phyloP scores from a whole-genome alignment of 2,888 invertebrate species.

The Junonia oenone region DNA sequence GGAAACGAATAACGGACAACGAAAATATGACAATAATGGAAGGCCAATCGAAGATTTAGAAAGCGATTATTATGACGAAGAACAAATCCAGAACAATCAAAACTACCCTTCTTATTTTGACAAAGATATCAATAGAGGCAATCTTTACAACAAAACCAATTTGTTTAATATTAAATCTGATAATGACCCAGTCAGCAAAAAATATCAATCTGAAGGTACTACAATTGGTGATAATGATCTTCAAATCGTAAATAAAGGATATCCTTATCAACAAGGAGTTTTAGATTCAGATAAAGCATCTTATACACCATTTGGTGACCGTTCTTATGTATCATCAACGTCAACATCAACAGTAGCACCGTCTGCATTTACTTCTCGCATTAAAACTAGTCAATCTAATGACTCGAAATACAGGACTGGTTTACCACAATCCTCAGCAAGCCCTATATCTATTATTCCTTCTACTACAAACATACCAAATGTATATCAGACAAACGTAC shows the following conservation, averaged over 20 bases:
- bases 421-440: neutral
- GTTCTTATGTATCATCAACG: neutral
- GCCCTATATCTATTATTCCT: neutral
- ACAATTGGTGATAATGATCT: neutral
- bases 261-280: neutral
- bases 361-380: neutral
- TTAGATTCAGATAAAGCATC: neutral
- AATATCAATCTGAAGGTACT: neutral
- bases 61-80: neutral
- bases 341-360: neutral
- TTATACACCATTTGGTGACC: neutral
- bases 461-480: neutral
- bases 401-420: neutral
- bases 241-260: neutral
- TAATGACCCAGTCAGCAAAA: neutral
- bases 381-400: neutral
- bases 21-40: slow-evolving; percentile 21
- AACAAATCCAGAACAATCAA: neutral
- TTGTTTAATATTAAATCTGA: neutral
- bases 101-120: neutral
- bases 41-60: neutral
- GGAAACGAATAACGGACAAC: slow-evolving; percentile 19
- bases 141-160: neutral
- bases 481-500: neutral
- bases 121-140: neutral